phyloP scores from a whole-genome alignment of 1,140 invertebrate genomes.

The Aporrectodea caliginosa region DNA sequence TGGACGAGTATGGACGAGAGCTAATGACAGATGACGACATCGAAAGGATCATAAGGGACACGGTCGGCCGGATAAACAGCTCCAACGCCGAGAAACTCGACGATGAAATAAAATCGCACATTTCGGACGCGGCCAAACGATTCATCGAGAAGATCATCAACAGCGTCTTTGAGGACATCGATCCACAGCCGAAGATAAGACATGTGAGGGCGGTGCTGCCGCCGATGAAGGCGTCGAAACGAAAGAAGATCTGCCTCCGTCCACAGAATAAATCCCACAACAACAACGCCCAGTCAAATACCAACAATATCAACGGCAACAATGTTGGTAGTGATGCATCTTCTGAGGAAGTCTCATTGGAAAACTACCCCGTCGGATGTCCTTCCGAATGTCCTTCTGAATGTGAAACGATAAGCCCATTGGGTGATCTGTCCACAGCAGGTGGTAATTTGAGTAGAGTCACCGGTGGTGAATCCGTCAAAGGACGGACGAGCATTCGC shows the following conservation, averaged over 20 bases:
- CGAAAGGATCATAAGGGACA: not conserved
- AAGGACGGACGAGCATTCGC: too few relatives aligned
- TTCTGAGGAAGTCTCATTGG: too few relatives aligned
- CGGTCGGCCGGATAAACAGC: not conserved
- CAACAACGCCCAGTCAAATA: not conserved
- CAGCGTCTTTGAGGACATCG: not conserved
- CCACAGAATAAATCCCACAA: not conserved
- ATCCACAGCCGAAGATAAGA: not conserved
- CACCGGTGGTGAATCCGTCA: too few relatives aligned
- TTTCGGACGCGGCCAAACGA: not conserved
- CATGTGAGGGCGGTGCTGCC: not conserved
- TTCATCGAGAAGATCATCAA: not conserved
- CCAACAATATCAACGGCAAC: not conserved
- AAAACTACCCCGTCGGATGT: too few relatives aligned
- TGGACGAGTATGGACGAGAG: too few relatives aligned
- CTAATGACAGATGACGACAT: not conserved
- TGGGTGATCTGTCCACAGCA: too few relatives aligned
- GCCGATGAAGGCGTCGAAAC: not conserved
- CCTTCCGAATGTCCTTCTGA: too few relatives aligned
- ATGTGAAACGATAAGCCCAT: too few relatives aligned
- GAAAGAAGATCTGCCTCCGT: not conserved
- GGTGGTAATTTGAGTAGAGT: too few relatives aligned
- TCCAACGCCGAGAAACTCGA: not conserved
- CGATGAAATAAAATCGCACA: not conserved
- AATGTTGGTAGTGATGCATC: not conserved